Base-by-base conservation (phyloP, 2,797 vertebrate species). In the Megalops cyprinoides region DNA sequence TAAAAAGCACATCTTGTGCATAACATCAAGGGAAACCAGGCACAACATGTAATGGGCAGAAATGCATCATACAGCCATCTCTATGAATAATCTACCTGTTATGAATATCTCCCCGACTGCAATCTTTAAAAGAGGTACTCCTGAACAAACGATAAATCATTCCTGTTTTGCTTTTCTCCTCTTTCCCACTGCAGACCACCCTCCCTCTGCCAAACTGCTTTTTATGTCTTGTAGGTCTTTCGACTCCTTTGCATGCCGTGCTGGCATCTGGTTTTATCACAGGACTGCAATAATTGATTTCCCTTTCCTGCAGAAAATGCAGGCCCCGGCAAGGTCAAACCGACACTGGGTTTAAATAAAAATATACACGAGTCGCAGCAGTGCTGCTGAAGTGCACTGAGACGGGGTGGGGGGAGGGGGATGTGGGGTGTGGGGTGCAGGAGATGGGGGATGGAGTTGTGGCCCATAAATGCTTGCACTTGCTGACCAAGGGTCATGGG, bases 321-420 rank as follows among this genome's bases (percentile, higher is more conserved):
- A 44, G n/a, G 53, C 58, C 58, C 34, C 42, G 25, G 53, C 77
- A 82, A 79, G 77, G 83, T 79, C 80, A 65, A 53, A 42, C 34
- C 56, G 55, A 23, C 55, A 20, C 12, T 23, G 62, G 80, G 31
- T 34, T 78, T 58, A 18, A 28, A 69, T 42, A 69, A 37, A 76
- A 49, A 58, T 74, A 53, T 51, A 48, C 28, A 20, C 37, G 51
- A 23, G 53, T 58, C 10, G n/a, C 55, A 76, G 55, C 75, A n/a
- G n/a, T n/a, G n/a, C n/a, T n/a, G n/a, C n/a, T n/a, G n/a, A 23
- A 69, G 62, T 4, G 31, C 71, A 73, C 1, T 49, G 34, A 55
- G 53, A 5, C 15, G 5, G 12, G 1, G 49, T 20, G 23, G 75
- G 53, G 53, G 1, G 53, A 53, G 53, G 8, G 2, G 23, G 53